A percentile compares a stretch with the other conserved stretches of the same genome.
Evolutionary conservation across 2,797 vertebrate species (phyloP).

Genomic region (Halcyon chelicuti): DNA sequence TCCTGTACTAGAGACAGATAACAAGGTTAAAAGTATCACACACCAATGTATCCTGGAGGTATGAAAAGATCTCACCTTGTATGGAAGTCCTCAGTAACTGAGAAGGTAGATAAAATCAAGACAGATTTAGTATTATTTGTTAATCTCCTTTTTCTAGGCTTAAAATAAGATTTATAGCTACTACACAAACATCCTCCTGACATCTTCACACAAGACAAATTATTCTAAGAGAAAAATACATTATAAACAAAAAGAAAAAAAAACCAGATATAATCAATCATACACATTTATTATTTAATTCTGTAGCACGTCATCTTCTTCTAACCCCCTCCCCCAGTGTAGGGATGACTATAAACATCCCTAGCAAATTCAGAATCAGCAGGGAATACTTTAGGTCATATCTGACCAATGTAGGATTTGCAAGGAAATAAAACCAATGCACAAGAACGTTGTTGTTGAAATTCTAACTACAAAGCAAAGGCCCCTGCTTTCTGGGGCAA

Average conservation of each 20-base stretch:
- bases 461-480: neutral
- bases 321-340: accelerated
- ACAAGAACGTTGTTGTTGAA: neutral
- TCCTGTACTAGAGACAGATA: neutral
- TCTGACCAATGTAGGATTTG: neutral
- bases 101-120: neutral
- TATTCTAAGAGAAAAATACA: neutral
- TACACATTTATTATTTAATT: neutral
- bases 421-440: neutral
- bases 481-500: neutral
- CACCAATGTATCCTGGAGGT: neutral
- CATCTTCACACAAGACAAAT: neutral
- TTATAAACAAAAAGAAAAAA: neutral
- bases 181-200: neutral
- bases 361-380: neutral
- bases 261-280: neutral
- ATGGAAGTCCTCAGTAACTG: neutral
- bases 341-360: neutral
- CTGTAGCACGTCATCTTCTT: neutral
- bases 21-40: neutral
- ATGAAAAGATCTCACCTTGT: neutral
- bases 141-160: neutral
- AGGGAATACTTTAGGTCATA: neutral
- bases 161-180: neutral
- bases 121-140: neutral